Percentiles rank a stretch among this genome's conserved stretches.
Evolutionary conservation across 2,113 vertebrate genomes (phyloP).

Genomic region (Picathartes gymnocephalus): DNA sequence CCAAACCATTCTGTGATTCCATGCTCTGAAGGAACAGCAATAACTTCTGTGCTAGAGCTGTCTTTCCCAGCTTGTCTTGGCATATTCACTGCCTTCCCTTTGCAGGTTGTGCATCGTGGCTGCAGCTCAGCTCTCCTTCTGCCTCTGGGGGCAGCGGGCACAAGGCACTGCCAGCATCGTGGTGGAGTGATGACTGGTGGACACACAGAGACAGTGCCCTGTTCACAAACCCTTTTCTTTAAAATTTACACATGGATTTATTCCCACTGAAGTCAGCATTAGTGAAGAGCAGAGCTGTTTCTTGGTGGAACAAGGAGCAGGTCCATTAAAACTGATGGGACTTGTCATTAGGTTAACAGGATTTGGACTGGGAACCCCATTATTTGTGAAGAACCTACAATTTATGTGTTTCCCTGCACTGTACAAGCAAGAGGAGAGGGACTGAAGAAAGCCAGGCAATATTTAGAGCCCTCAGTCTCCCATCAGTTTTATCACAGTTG

Average conservation of each 20-base stretch:
- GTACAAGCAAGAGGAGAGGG: not conserved
- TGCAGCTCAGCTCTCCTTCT: not conserved
- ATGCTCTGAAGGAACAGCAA: not conserved
- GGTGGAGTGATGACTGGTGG: accelerated
- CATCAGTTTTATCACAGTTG: not conserved
- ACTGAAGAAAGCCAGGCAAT: not conserved
- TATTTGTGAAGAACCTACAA: not conserved
- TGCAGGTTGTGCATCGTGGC: not conserved
- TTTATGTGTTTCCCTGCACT: not conserved
- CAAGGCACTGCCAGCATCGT: accelerated
- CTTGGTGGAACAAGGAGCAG: not conserved
- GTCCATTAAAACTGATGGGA: not conserved
- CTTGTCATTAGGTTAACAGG: not conserved
- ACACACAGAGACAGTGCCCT: not conserved
- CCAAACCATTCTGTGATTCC: not conserved
- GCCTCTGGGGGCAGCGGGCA: not conserved
- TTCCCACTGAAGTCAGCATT: not conserved
- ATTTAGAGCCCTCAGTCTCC: not conserved
- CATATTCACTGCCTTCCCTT: not conserved
- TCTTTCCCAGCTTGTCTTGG: not conserved
- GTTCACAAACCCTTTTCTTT: not conserved
- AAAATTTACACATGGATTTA: not conserved
- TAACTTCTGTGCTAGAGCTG: not conserved
- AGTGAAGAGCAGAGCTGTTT: not conserved
- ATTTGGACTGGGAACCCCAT: not conserved